These are phyloP conservation scores for Myotis myotis DNA, from an alignment of 2,797 vertebrate species.

Conservation along the genomic window DNA sequence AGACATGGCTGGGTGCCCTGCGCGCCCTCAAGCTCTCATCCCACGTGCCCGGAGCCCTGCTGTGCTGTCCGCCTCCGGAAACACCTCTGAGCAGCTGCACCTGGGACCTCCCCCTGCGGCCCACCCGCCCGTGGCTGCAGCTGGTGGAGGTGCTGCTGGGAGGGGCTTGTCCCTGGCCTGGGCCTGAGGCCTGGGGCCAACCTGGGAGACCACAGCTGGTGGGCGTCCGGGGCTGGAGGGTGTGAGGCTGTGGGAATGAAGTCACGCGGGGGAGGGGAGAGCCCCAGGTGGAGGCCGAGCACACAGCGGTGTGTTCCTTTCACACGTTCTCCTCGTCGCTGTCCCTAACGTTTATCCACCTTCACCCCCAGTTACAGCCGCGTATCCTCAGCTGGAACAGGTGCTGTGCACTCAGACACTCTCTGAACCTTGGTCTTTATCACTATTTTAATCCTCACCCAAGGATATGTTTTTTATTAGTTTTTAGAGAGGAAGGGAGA, in stretches of 20 bases:
- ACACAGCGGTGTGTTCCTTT: fast-evolving
- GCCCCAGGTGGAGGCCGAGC: background rate
- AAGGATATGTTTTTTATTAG: background rate
- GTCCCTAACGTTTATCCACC: background rate
- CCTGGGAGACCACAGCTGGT: background rate
- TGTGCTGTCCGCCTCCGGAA: background rate
- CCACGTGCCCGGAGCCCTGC: background rate
- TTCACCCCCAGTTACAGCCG: fast-evolving
- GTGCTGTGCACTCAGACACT: background rate
- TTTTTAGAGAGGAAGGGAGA: background rate
- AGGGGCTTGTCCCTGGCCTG: background rate
- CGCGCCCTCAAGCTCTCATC: background rate
- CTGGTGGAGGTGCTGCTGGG: fast-evolving
- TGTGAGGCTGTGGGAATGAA: background rate
- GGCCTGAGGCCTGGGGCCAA: background rate
- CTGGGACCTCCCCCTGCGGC: background rate
- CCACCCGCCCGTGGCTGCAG: background rate
- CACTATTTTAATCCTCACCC: background rate
- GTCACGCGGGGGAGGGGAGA: fast-evolving
- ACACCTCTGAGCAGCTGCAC: too few relatives aligned
- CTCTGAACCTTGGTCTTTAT: background rate
- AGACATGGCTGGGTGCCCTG: fast-evolving
- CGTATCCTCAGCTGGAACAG: background rate
- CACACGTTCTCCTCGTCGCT: fast-evolving
- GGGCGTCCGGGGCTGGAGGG: background rate